A percentile compares a stretch with the other conserved stretches of the same genome.
Conservation (phyloP, 2,888 invertebrate species). For the Cheilosia urbana region DNA sequence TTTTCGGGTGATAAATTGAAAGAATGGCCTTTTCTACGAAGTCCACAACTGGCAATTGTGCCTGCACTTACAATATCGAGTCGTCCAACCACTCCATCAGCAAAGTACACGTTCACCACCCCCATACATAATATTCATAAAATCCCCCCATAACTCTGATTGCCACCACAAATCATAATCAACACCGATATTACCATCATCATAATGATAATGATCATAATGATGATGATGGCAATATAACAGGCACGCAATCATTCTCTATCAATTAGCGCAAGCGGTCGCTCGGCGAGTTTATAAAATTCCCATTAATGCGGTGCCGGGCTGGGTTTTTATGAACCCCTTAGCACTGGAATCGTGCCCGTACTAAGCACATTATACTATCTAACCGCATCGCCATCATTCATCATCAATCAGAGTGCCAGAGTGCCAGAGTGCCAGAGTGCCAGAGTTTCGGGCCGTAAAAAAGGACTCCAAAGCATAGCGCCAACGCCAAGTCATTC, state of each 20-base stretch:
- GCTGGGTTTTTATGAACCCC: constrained; percentile 67
- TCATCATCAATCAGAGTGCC: constrained; percentile 71
- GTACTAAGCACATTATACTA: constrained; percentile 59
- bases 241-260: constrained; percentile 50
- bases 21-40: too few relatives aligned
- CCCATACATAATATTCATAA: not conserved
- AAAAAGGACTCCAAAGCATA: constrained; percentile 56
- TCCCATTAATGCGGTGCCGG: constrained; percentile 54
- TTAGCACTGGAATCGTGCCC: constrained; percentile 46
- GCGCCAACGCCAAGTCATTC: constrained; percentile 44
- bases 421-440: constrained; percentile 18
- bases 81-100: too few relatives aligned
- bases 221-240: constrained; percentile 45
- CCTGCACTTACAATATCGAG: too few relatives aligned
- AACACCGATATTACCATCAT: constrained; percentile 8
- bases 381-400: constrained; percentile 50
- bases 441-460: constrained; percentile 58
- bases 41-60: too few relatives aligned
- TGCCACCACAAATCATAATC: constrained; percentile 54
- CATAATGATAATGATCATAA: constrained; percentile 42
- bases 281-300: constrained; percentile 62
- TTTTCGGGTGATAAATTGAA: too few relatives aligned
- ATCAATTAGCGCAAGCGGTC: constrained; percentile 68
- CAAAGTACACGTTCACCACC: not conserved
- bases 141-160: constrained; percentile 17